These are phyloP conservation scores for Athalia rosae DNA, from an alignment of 2,888 invertebrate genomes.

Conservation along the genomic window DNA sequence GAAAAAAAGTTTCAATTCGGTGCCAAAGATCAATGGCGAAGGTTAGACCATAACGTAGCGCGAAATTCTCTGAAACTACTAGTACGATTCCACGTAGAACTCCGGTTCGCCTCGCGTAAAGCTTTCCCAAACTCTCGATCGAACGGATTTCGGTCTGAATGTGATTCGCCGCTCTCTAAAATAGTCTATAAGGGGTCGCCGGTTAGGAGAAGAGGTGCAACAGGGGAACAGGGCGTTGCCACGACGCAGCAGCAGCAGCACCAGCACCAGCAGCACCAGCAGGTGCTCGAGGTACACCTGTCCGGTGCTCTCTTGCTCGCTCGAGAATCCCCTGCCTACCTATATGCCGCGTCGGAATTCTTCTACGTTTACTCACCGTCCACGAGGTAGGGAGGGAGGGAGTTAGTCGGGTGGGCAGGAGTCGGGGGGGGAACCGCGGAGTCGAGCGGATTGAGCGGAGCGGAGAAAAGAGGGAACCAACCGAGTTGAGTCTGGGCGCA, in stretches of 20 bases:
- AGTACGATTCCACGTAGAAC: too few species aligned
- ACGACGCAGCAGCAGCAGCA: slow-evolving; percentile 20
- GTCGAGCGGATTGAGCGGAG: background rate
- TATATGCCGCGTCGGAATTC: slow-evolving; percentile 27
- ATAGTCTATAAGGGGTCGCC: background rate
- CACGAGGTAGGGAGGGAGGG: background rate
- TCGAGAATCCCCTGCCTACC: slow-evolving; percentile 53
- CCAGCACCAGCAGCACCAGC: slow-evolving; percentile 56
- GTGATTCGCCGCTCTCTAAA: too few species aligned
- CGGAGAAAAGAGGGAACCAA: slow-evolving; percentile 40
- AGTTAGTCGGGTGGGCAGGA: background rate
- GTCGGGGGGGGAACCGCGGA: background rate
- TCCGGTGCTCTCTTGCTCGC: slow-evolving; percentile 52
- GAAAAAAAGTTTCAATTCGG: too few species aligned
- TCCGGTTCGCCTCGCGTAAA: too few species aligned
- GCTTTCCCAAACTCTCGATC: too few species aligned
- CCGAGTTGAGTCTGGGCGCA: too few species aligned
- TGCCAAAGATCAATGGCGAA: too few species aligned
- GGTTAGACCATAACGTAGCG: too few species aligned
- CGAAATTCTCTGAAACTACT: too few species aligned
- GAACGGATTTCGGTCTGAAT: too few species aligned
- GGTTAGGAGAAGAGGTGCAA: background rate
- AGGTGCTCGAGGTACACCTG: slow-evolving; percentile 68
- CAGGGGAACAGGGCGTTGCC: slow-evolving; percentile 38
- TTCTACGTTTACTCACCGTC: slow-evolving; percentile 37